phyloP scores from a whole-genome alignment of 2,888 invertebrate species.

The Heliconius erato region DNA sequence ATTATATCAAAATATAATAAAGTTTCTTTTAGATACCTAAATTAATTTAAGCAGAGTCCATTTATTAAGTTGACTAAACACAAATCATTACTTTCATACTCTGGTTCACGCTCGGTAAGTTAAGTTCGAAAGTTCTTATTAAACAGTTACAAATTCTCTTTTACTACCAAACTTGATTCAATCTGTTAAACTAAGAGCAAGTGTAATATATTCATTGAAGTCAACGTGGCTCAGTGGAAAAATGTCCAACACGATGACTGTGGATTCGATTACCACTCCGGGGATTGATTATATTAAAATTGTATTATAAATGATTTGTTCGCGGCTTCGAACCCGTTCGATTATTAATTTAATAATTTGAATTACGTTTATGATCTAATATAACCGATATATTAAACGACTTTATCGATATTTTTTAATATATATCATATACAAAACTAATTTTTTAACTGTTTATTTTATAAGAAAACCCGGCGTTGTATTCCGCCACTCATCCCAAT shows the following conservation, averaged over 20 bases:
- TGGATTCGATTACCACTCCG: neutral
- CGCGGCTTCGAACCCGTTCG: too few species aligned
- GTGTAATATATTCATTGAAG: neutral
- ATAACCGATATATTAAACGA: too few species aligned
- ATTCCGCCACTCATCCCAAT: too few species aligned
- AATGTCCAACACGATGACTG: neutral
- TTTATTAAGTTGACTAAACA: neutral
- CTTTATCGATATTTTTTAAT: too few species aligned
- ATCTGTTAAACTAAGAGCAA: neutral
- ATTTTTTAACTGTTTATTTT: too few species aligned
- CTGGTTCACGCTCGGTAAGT: neutral
- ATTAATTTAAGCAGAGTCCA: neutral
- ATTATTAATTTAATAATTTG: too few species aligned
- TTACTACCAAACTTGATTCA: slow-evolving; percentile 19
- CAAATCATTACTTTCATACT: slow-evolving; percentile 20
- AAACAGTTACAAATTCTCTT: slow-evolving; percentile 20
- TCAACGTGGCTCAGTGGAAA: too few species aligned
- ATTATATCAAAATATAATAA: neutral
- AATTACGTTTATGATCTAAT: too few species aligned
- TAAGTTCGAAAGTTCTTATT: slow-evolving; percentile 4
- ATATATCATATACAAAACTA: too few species aligned
- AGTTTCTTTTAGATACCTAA: neutral
- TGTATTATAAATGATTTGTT: too few species aligned
- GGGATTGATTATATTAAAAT: too few species aligned
- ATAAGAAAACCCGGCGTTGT: too few species aligned